These are phyloP conservation scores for Megaceryle alcyon DNA, from an alignment of 2,797 vertebrate species.

Conservation along the genomic window DNA sequence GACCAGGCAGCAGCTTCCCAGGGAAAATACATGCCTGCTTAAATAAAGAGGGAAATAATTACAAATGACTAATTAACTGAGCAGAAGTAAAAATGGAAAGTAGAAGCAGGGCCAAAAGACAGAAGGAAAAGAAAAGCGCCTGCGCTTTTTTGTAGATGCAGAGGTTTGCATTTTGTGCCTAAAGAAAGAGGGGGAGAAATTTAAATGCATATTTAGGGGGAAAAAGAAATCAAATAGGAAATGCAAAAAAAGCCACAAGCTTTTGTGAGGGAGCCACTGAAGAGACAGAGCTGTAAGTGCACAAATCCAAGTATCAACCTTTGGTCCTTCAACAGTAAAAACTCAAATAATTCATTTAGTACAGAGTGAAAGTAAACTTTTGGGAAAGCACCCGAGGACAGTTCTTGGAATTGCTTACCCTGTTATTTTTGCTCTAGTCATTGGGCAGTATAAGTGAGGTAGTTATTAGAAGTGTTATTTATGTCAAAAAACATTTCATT, in stretches of 20 bases:
- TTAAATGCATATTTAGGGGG: background rate
- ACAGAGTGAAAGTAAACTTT: constrained; percentile 19
- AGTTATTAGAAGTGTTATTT: background rate
- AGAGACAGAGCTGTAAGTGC: background rate
- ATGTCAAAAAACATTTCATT: background rate
- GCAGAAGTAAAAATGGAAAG: constrained; percentile 19
- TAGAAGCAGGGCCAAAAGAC: constrained; percentile 7
- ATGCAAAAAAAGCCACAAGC: background rate
- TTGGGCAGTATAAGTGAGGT: background rate
- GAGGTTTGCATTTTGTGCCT: background rate
- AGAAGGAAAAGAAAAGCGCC: background rate
- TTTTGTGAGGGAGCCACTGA: background rate
- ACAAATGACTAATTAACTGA: background rate
- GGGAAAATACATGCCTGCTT: background rate
- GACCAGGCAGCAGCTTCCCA: background rate
- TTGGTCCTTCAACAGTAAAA: background rate
- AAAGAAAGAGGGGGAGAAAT: background rate
- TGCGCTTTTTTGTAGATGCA: background rate
- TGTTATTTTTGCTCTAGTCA: background rate
- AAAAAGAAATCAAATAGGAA: background rate
- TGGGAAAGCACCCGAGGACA: background rate
- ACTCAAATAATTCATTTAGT: background rate
- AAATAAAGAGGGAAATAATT: constrained; percentile 39
- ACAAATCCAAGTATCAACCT: background rate
- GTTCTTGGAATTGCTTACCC: background rate